Conservation (phyloP, 2,113 vertebrate genomes). For the Pseudorectes ferrugineus region DNA sequence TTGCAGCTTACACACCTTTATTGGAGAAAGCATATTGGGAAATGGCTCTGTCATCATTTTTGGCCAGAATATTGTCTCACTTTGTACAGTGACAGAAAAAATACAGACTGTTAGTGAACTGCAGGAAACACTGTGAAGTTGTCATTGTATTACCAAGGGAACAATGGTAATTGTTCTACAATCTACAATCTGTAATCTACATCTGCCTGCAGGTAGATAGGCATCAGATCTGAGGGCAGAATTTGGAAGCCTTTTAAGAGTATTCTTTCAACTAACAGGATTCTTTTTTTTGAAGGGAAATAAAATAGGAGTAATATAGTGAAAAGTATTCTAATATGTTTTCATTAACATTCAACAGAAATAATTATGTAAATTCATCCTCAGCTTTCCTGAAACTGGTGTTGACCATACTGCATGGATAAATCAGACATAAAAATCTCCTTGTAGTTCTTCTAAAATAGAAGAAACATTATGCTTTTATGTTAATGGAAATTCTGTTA, state of each 20-base stretch:
- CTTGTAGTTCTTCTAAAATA: neutral
- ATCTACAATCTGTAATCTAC: too few species aligned
- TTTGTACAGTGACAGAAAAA: neutral
- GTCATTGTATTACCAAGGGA: neutral
- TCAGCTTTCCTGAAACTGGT: neutral
- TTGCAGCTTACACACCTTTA: neutral
- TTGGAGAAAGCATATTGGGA: neutral
- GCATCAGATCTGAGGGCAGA: neutral
- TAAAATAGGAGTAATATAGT: neutral
- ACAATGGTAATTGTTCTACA: too few species aligned
- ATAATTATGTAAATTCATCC: neutral
- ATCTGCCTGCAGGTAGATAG: neutral
- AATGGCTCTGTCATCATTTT: neutral
- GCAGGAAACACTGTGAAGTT: neutral
- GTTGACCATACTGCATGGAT: neutral
- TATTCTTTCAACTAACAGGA: neutral
- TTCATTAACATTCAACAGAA: neutral
- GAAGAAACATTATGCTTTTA: neutral
- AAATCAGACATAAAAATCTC: neutral
- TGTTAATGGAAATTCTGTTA: neutral
- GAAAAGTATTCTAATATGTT: neutral
- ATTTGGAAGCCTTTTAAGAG: neutral
- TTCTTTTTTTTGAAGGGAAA: neutral
- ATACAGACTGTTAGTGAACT: neutral
- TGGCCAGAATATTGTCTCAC: neutral